Evolutionary conservation across 2,888 invertebrate genomes (phyloP).

Genomic region (Amphipoea oculea): DNA sequence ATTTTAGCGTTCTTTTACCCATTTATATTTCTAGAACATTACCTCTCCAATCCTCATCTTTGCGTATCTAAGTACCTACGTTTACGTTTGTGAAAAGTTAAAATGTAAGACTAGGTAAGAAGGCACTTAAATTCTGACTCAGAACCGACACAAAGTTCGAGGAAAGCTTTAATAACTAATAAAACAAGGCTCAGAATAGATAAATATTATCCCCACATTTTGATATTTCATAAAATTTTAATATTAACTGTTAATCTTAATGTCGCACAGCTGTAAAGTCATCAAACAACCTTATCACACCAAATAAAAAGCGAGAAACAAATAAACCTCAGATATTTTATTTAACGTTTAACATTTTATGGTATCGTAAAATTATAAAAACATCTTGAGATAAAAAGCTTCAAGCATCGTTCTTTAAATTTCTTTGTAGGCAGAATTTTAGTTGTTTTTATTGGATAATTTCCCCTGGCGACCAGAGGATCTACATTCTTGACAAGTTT

Average conservation of each 20-base stretch:
- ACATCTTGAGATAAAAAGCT: conserved; percentile 50
- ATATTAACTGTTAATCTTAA: conserved; percentile 45
- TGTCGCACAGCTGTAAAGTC: conserved; percentile 36
- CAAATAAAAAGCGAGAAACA: conserved; percentile 54
- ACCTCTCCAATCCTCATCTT: not conserved
- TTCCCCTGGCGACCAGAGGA: not conserved
- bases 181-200: conserved; percentile 16
- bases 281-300: conserved; percentile 51
- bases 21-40: not conserved
- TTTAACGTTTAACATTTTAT: conserved; percentile 62
- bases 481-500: not conserved
- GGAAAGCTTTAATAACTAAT: conserved; percentile 2
- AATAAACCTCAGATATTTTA: conserved; percentile 58
- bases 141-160: not conserved
- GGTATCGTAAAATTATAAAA: conserved; percentile 69
- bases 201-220: conserved; percentile 20
- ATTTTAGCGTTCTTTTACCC: not conserved
- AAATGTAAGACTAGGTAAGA: not conserved
- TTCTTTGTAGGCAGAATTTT: conserved; percentile 9
- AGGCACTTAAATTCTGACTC: not conserved
- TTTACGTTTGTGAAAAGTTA: not conserved
- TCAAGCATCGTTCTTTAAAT: conserved; percentile 18
- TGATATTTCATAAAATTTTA: conserved; percentile 36
- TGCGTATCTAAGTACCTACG: not conserved
- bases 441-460: conserved; percentile 5